Base-by-base conservation (phyloP, 2,113 vertebrate genomes). In the Micronycteris hirsuta region DNA sequence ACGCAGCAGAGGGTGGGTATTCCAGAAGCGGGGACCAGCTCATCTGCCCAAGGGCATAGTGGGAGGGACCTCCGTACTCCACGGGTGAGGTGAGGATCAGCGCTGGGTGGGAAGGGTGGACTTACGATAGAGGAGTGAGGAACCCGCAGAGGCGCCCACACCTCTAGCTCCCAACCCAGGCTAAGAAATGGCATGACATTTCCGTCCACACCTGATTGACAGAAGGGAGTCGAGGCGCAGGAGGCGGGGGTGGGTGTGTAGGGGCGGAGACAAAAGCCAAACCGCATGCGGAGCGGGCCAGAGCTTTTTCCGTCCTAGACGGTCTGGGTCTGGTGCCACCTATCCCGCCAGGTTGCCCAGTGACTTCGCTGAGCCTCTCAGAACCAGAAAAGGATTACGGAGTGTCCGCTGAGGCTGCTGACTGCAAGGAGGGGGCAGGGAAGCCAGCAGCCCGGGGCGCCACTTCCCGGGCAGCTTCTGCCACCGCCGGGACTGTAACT, bases 191-290 rank as follows among this genome's bases (percentile, higher is more conserved):
- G 82, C 61, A 16, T 52, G 82, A 43, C 65, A 14, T 41, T 31
- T 63, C 12, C 0, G 81, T 85, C 41, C 86, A 68, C 86, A 68
- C 49, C 65, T 93, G 90, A 95, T 45, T 88, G 93, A 89, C 84
- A 56, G 54, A 56, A 73, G 36, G 70, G 61, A 56, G 83, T 47
- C 22, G 24, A 36, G 36, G 52, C 63, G 38, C 52, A 2, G 80
- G 28, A 19, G 88, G 83, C 52, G 54, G 70, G 58, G 17, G 67
- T 36, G 83, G 78, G 78, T 45, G 93, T 74, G 68, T 0, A 4
- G 84, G 67, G 81, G 93, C 61, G 74, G 89, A 73, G 91, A 73
- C 74, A 31, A 8, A 8, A 12, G 13, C 49, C 8, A 3, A 63
- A 67, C 24, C 26, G 9, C 45, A 5, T 3, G 22, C 43, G 2